These are phyloP conservation scores for Morinoia aosen DNA, from an alignment of 2,888 invertebrate species.

Conservation along the genomic window DNA sequence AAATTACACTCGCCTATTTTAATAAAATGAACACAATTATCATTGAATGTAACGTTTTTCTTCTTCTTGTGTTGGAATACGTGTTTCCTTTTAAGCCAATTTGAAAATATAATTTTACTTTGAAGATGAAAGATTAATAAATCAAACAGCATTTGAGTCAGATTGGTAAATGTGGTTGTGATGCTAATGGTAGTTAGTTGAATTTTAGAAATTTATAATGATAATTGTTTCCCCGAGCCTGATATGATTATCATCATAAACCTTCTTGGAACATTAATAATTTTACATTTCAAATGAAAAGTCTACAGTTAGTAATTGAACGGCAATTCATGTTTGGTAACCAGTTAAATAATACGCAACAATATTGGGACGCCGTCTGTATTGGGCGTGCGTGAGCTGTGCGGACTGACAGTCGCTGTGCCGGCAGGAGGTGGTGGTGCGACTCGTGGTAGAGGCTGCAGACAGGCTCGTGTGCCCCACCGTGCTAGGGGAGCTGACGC, in stretches of 20 bases:
- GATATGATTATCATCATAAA: not conserved
- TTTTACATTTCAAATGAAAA: not conserved
- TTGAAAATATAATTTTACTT: too few species aligned
- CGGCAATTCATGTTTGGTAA: not conserved
- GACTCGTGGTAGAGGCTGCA: conserved; percentile 73
- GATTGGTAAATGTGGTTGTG: too few species aligned
- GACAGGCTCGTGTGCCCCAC: conserved; percentile 74
- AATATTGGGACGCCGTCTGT: not conserved
- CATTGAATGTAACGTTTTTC: too few species aligned
- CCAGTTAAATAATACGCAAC: not conserved
- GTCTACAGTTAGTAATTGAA: not conserved
- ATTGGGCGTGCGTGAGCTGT: not conserved
- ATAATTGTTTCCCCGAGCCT: not conserved
- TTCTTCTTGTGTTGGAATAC: too few species aligned
- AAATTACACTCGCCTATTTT: too few species aligned
- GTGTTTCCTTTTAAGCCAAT: too few species aligned
- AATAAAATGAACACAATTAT: too few species aligned
- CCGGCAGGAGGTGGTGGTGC: conserved; percentile 73
- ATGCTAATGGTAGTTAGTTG: too few species aligned
- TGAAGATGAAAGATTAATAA: too few species aligned
- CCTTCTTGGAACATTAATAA: not conserved
- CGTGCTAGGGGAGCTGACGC: conserved; percentile 72
- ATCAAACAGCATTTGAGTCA: too few species aligned
- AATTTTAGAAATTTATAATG: too few species aligned
- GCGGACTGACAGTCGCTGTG: not conserved